These are phyloP conservation scores for Labeo calbasu DNA, from an alignment of 2,797 vertebrate species.

Conservation along the genomic window DNA sequence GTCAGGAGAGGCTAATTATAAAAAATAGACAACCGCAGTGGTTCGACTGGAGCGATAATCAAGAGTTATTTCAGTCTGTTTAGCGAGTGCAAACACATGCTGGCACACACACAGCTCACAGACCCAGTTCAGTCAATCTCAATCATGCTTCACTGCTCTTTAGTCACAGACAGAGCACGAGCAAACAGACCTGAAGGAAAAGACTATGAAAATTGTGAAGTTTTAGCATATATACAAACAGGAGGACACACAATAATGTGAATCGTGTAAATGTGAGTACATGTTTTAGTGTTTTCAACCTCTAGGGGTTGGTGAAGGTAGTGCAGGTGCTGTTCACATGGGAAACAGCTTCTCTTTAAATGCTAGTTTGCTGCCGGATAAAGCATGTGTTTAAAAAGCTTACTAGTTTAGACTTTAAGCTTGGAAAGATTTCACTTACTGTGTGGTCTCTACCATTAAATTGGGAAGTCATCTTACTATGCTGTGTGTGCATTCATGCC, in stretches of 20 bases:
- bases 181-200: neutral
- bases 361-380: neutral
- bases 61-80: constrained; percentile 22
- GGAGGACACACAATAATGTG: neutral
- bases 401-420: neutral
- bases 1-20: constrained; percentile 27
- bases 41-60: constrained; percentile 24
- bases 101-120: constrained; percentile 3
- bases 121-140: constrained; percentile 56
- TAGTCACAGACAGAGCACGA: neutral
- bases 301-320: neutral
- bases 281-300: neutral
- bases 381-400: neutral
- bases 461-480: neutral
- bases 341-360: neutral
- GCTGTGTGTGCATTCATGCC: neutral
- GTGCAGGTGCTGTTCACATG: neutral
- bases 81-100: constrained; percentile 18
- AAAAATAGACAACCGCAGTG: constrained; percentile 17
- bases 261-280: neutral
- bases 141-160: constrained; percentile 57
- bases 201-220: neutral
- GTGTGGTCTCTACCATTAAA: neutral
- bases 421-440: neutral
- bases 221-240: neutral